phyloP scores from a whole-genome alignment of 2,113 vertebrate species.

The Ammospiza nelsoni region DNA sequence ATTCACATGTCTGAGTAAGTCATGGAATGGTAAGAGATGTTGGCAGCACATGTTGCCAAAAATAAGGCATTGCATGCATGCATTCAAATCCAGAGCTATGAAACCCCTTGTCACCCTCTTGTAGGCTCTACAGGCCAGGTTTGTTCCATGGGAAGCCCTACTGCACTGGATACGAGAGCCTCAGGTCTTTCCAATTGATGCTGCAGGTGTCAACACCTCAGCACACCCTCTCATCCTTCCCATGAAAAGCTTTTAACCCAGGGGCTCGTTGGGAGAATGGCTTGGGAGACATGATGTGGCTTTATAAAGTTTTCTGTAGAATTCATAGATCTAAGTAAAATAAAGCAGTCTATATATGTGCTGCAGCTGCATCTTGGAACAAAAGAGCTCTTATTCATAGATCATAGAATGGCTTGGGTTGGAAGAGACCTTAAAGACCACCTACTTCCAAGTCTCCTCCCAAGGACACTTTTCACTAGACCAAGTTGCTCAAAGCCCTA shows the following conservation, averaged over 20 bases:
- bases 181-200: background rate
- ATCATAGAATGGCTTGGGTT: background rate
- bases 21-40: background rate
- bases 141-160: background rate
- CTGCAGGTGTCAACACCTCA: background rate
- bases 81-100: background rate
- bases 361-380: background rate
- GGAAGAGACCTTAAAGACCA: background rate
- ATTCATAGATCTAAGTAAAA: background rate
- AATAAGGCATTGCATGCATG: rapidly evolving
- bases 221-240: too few relatives aligned
- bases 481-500: background rate
- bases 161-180: rapidly evolving
- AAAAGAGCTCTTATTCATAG: background rate
- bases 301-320: background rate
- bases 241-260: background rate
- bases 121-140: background rate
- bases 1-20: background rate
- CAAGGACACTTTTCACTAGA: background rate
- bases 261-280: background rate
- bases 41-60: background rate
- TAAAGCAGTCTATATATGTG: background rate
- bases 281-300: background rate
- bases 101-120: rapidly evolving
- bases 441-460: background rate